phyloP scores from a whole-genome alignment of 2,888 invertebrate genomes.

The Lochmaea capreae region DNA sequence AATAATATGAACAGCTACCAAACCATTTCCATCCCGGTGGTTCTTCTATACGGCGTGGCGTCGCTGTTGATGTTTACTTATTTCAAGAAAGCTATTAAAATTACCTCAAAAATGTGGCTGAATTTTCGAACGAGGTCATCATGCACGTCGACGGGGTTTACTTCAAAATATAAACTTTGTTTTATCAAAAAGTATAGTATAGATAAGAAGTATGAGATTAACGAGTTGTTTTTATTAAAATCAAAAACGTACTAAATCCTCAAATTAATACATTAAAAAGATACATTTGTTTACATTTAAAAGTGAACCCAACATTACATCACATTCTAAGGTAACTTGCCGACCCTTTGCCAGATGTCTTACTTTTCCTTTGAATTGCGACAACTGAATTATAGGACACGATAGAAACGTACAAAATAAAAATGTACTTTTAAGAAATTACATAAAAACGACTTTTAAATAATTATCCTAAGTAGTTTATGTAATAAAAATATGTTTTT shows the following conservation, averaged over 20 bases:
- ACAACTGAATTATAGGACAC: too few relatives aligned
- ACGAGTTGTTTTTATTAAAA: neutral
- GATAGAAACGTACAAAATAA: too few relatives aligned
- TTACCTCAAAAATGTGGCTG: conserved; percentile 38
- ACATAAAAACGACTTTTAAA: too few relatives aligned
- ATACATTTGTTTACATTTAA: too few relatives aligned
- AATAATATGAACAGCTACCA: conserved; percentile 11
- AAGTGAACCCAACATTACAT: too few relatives aligned
- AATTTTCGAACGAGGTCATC: neutral
- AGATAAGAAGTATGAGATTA: neutral
- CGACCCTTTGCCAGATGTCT: too few relatives aligned
- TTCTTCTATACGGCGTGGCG: conserved; percentile 13
- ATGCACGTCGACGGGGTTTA: neutral
- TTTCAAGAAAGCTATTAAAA: conserved; percentile 37
- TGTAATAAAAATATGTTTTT: too few relatives aligned
- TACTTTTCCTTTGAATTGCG: too few relatives aligned
- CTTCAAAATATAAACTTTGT: neutral
- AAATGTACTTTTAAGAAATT: too few relatives aligned
- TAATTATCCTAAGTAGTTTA: too few relatives aligned
- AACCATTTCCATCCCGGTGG: conserved; percentile 13
- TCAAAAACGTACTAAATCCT: neutral
- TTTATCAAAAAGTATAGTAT: neutral
- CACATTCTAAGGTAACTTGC: too few relatives aligned
- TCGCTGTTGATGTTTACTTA: conserved; percentile 33
- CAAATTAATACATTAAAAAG: too few relatives aligned